Base-by-base conservation (phyloP, 2,888 invertebrate species). In the Trachelus iudaicus region DNA sequence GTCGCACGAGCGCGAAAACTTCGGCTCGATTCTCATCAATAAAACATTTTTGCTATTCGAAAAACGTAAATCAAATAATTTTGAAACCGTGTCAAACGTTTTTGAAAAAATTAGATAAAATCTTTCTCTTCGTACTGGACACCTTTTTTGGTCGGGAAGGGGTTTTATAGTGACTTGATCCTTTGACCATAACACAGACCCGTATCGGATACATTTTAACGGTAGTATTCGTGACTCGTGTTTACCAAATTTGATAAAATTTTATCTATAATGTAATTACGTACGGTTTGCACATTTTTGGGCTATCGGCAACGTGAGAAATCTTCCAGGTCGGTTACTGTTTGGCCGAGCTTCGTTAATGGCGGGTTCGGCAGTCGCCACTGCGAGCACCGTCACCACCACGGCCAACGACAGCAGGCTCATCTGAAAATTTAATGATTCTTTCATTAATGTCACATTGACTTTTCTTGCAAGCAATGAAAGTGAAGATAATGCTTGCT, bases 281-380 rank as follows among this genome's bases (percentile, higher is more conserved):
- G 96, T 93, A 97, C 97, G 95, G 92, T 93, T 95, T 82, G 96
- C 94, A 92, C 97, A 97, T 93, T 97, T 97, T 90, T 95, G 94
- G 81, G 97, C 94, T 81, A 94, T 93, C 73, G 97, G 97, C 85
- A 97, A 94, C 75, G 97, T 95, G 83, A 97, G 94, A 93, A 97
- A 97, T 87, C 97, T 93, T 89, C 97, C 97, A 23, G 97, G 96
- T 90, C 96, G 94, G 88, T 94, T 94, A 80, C 94, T 93, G 89
- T 95, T 95, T 83, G 95, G 95, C 85, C 93, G 91, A 81, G 92
- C 93, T 92, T 94, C 93, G 83, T 92, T 93, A 88, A 94, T 93
- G 77, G 93, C 94, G 77, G 93, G 93, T 78, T 91, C 88, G 75
- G 87, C 88, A 84, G 93, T 93, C 79, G 89, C 91, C 82, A 92